Evolutionary conservation across 2,797 vertebrate species (phyloP), one percentile per base, ranked within the genome.

Genomic region (Parotocinclus haroldoi): DNA sequence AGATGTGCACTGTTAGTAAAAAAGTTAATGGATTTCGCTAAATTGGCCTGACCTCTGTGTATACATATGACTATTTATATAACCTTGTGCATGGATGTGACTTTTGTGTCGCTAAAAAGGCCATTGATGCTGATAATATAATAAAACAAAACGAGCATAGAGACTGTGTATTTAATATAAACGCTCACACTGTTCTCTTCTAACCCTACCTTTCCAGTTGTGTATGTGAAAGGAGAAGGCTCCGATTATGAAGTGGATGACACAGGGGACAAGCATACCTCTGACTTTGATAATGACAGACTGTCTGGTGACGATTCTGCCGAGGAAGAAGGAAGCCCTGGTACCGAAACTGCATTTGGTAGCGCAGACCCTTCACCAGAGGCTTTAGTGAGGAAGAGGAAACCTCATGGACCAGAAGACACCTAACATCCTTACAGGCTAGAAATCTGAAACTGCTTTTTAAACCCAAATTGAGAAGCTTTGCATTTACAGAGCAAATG

Each of bases 201-300:
- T 46, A 13, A 44, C 10, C 62, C n/a, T 58, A 13, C 45, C 4
- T 69, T 27, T 66, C 10, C 56, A 78, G 76, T 75, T 17, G 48
- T 77, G 48, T 66, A 65, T 2, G 2, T 62, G 12, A 80, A 69
- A 48, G 72, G 77, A 7, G 77, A 79, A 9, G 68, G 64, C 6
- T 82, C 79, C 0, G 81, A 82, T 37, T 79, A 75, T 16, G 81
- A 80, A 36, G 36, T 62, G 17, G 76, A 78, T 2, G 69, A 73
- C 46, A 27, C 48, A 1, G 77, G 77, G 7, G 79, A 81, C 9
- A 79, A 75, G 53, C 72, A 9, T 11, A 17, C 38, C 4, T 79
- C 75, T 18, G 80, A 80, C 37, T 58, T 64, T 46, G 78, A 81
- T n/a, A 78, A 71, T 12, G 77, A 79, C 48, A 63, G 57, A 38